Conservation (phyloP, 1,140 invertebrate species). For the Harlomillsia oculata region DNA sequence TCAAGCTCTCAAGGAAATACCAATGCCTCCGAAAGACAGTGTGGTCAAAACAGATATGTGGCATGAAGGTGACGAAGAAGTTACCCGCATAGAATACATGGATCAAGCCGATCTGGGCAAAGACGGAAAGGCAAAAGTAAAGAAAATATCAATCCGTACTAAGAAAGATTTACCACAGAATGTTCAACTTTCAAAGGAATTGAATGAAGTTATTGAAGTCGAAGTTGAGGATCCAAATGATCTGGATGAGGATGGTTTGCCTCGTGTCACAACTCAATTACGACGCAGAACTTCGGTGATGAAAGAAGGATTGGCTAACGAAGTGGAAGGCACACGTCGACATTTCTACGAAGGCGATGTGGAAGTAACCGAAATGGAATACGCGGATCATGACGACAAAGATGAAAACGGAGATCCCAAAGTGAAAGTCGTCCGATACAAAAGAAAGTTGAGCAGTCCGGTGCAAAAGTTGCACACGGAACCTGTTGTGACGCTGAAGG, state of each 20-base stretch:
- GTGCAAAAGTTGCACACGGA: not conserved
- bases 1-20: too few species aligned
- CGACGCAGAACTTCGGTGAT: not conserved
- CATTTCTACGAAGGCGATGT: not conserved
- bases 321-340: not conserved
- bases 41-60: too few species aligned
- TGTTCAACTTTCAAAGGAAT: too few species aligned
- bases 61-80: too few species aligned
- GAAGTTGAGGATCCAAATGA: not conserved
- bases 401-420: constrained; percentile 4
- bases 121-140: too few species aligned
- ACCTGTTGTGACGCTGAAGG: not conserved
- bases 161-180: too few species aligned
- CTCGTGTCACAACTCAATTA: not conserved
- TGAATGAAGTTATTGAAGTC: not conserved
- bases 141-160: too few species aligned
- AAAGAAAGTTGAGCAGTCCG: too few species aligned
- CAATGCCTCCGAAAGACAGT: too few species aligned
- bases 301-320: not conserved
- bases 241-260: not conserved
- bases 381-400: not conserved
- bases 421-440: too few species aligned
- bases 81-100: too few species aligned
- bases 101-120: too few species aligned
- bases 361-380: constrained; percentile 1